These are phyloP conservation scores for Smutsia gigantea DNA, from an alignment of 2,797 vertebrate genomes.

Conservation along the genomic window DNA sequence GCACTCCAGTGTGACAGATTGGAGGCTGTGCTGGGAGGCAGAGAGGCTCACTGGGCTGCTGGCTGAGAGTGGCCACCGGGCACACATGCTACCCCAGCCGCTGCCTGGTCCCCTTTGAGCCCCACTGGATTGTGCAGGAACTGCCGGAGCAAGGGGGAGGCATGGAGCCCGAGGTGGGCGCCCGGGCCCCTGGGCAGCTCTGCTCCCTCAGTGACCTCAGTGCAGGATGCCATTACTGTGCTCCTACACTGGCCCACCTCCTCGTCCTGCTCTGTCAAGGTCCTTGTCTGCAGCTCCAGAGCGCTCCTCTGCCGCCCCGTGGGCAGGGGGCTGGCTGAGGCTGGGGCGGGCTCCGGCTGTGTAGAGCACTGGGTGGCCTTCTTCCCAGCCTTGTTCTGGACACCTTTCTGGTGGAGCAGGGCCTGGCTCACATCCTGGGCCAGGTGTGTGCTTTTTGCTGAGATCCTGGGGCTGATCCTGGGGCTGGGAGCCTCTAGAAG, in stretches of 20 bases:
- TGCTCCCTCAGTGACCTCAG: constrained; percentile 88
- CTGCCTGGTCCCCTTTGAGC: constrained; percentile 80
- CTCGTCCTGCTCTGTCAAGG: constrained; percentile 90
- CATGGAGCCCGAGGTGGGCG: constrained; percentile 81
- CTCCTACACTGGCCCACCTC: constrained; percentile 90
- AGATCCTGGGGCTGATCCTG: not conserved
- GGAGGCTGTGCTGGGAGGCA: not conserved
- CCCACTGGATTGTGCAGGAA: constrained; percentile 82
- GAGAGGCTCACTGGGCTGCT: constrained; percentile 18
- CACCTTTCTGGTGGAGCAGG: not conserved
- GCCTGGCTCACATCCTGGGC: constrained; percentile 12
- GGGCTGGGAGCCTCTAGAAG: constrained; percentile 78
- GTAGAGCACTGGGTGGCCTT: not conserved
- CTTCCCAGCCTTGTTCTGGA: not conserved
- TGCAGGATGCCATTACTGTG: constrained; percentile 89
- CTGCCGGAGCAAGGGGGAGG: constrained; percentile 85
- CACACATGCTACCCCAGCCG: constrained; percentile 82
- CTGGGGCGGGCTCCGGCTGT: constrained; percentile 48
- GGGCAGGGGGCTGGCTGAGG: constrained; percentile 74
- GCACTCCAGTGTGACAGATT: too few species aligned
- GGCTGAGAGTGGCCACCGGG: constrained; percentile 83
- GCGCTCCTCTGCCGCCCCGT: constrained; percentile 88
- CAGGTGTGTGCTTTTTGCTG: not conserved
- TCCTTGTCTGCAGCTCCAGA: constrained; percentile 90
- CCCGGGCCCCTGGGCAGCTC: constrained; percentile 85